Percentiles rank a stretch among this genome's conserved stretches.
phyloP scores from a whole-genome alignment of 1,140 invertebrate species.

The Microplitis mediator region DNA sequence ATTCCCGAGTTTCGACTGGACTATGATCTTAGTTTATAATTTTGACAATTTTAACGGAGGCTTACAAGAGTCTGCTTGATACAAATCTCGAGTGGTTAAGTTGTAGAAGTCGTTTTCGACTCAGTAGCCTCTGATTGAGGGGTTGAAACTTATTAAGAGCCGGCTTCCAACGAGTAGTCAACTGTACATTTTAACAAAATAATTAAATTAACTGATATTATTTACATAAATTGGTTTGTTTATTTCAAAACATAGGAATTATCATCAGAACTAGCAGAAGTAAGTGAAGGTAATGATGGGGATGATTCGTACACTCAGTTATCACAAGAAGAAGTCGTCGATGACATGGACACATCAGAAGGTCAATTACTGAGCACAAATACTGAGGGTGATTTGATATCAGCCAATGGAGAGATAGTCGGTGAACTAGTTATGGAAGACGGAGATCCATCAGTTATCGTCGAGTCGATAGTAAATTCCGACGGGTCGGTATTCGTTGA shows the following conservation, averaged over 20 bases:
- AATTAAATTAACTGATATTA: too few species aligned
- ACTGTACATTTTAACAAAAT: too few species aligned
- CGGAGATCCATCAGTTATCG: constrained; percentile 55
- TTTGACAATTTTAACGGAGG: too few species aligned
- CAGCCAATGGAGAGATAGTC: constrained; percentile 51
- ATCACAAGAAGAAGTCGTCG: constrained; percentile 49
- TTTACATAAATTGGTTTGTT: too few species aligned
- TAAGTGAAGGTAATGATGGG: constrained; percentile 49
- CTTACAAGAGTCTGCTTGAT: too few species aligned
- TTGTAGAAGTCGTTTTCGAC: too few species aligned
- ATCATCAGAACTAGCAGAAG: constrained; percentile 47
- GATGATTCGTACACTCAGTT: constrained; percentile 53
- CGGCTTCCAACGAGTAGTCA: too few species aligned
- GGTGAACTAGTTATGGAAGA: constrained; percentile 55
- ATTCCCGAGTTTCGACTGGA: too few species aligned
- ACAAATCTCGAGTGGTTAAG: too few species aligned
- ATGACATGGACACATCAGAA: constrained; percentile 48
- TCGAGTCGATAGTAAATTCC: constrained; percentile 54
- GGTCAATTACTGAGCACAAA: constrained; percentile 43
- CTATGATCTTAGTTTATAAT: too few species aligned
- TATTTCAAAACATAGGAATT: constrained; percentile 38
- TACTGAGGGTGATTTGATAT: constrained; percentile 46
- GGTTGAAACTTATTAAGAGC: too few species aligned
- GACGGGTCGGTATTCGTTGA: constrained; percentile 56
- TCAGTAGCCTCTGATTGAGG: too few species aligned